A percentile compares a stretch with the other conserved stretches of the same genome.
Conservation (phyloP, 2,113 vertebrate genomes). For the Sebastes schlegelii region DNA sequence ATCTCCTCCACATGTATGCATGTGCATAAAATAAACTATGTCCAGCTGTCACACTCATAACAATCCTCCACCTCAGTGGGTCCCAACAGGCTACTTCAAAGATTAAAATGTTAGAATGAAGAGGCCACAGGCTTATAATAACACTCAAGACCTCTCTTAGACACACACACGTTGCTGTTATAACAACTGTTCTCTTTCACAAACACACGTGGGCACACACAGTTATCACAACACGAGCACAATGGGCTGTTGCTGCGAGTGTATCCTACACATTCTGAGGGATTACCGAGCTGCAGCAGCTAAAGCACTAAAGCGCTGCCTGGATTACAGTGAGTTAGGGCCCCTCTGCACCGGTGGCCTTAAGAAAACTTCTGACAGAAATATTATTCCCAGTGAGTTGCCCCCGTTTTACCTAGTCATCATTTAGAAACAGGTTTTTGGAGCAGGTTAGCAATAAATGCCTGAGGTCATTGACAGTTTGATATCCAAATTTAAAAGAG, state of each 20-base stretch:
- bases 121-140: slow-evolving; percentile 37
- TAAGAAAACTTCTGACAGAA: slow-evolving; percentile 24
- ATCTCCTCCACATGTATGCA: slow-evolving; percentile 1
- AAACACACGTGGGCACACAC: slow-evolving; percentile 43
- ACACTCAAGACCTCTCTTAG: slow-evolving; percentile 33
- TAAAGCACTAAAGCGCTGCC: slow-evolving; percentile 55
- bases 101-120: slow-evolving; percentile 43
- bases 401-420: slow-evolving; percentile 15
- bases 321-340: slow-evolving; percentile 58
- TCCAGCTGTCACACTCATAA: slow-evolving; percentile 32
- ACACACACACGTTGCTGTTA: slow-evolving; percentile 15
- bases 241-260: slow-evolving; percentile 39
- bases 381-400: slow-evolving; percentile 19
- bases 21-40: slow-evolving; percentile 1
- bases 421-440: not conserved
- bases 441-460: not conserved
- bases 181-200: slow-evolving; percentile 29
- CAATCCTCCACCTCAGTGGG: slow-evolving; percentile 46
- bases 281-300: slow-evolving; percentile 87
- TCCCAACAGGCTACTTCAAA: slow-evolving; percentile 33
- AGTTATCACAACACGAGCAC: slow-evolving; percentile 53
- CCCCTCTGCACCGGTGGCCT: not conserved
- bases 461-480: too few relatives aligned
- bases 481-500: too few relatives aligned
- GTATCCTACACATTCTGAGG: slow-evolving; percentile 82